Conservation (phyloP, 2,888 invertebrate genomes). For the Adela reaumurella region DNA sequence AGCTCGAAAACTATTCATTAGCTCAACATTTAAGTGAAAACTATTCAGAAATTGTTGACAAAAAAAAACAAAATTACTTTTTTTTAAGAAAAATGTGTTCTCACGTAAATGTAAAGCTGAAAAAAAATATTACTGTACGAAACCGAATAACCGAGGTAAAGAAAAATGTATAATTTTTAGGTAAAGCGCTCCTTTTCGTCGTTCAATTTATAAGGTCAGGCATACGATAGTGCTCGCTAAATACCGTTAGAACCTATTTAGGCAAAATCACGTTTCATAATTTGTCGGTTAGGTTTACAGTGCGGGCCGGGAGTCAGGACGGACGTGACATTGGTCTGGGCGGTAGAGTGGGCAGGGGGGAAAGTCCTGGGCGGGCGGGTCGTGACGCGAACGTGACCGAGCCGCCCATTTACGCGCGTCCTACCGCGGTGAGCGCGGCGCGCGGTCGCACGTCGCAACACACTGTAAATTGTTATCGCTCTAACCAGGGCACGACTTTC, state of each 20-base stretch:
- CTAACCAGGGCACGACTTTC: slow-evolving; percentile 25
- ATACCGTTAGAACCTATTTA: slow-evolving; percentile 34
- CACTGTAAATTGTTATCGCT: slow-evolving; percentile 41
- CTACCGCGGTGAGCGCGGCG: slow-evolving; percentile 13
- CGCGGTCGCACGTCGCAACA: slow-evolving; percentile 23
- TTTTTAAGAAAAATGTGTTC: too few relatives aligned
- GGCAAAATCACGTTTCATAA: slow-evolving; percentile 44
- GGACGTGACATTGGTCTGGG: slow-evolving; percentile 4
- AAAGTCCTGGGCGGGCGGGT: neutral
- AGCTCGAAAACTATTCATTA: too few relatives aligned
- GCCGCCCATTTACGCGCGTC: slow-evolving; percentile 18
- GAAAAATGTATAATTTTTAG: too few relatives aligned
- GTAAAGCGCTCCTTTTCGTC: too few relatives aligned
- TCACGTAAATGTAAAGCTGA: too few relatives aligned
- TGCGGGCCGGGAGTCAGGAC: slow-evolving; percentile 9
- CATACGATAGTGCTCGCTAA: neutral
- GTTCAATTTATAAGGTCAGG: too few relatives aligned
- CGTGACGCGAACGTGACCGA: neutral
- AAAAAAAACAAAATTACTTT: too few relatives aligned
- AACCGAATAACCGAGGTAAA: too few relatives aligned
- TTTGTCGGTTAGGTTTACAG: slow-evolving; percentile 28
- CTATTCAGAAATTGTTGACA: too few relatives aligned
- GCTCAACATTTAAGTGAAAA: too few relatives aligned
- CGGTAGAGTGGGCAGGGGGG: slow-evolving; percentile 9
- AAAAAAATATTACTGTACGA: too few relatives aligned